Percentiles rank a stretch among this genome's conserved stretches.
These are phyloP conservation scores for Tineola bisselliella DNA, from an alignment of 2,888 invertebrate genomes.

Conservation along the genomic window DNA sequence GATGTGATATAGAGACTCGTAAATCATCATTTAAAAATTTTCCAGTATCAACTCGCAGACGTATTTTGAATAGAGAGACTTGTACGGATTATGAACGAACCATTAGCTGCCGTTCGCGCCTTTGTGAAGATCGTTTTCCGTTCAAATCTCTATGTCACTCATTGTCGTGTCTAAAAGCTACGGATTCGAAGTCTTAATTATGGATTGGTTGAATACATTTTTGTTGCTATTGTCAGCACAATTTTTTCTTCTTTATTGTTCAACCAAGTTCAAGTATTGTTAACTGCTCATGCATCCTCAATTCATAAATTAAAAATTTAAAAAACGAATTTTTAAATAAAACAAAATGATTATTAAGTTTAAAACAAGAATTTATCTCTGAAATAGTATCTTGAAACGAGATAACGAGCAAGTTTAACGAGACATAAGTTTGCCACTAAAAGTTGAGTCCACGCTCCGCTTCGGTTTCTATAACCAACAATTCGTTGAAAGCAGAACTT, in stretches of 20 bases:
- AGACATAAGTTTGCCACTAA: conserved; percentile 3
- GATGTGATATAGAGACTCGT: conserved; percentile 12
- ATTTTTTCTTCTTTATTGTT: no score
- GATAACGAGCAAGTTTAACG: conserved; percentile 11
- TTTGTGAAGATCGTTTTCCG: conserved; percentile 32
- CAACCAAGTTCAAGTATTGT: no score
- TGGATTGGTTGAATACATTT: neutral
- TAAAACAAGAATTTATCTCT: neutral
- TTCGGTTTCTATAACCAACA: neutral
- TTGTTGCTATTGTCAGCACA: neutral
- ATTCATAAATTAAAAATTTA: no score
- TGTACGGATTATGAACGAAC: conserved; percentile 49
- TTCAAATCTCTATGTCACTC: conserved; percentile 22
- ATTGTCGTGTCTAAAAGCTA: conserved; percentile 40
- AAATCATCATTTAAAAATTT: conserved; percentile 40
- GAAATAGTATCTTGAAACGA: conserved; percentile 2
- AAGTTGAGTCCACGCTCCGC: conserved; percentile 6
- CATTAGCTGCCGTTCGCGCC: conserved; percentile 45
- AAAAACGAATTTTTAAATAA: no score
- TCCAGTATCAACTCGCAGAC: conserved; percentile 26
- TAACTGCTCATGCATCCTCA: no score
- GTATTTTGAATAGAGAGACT: conserved; percentile 41
- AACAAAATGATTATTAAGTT: neutral
- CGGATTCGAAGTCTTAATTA: conserved; percentile 3
- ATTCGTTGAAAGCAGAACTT: conserved; percentile 9